phyloP scores from a whole-genome alignment of 2,113 vertebrate species.

The Urocolius indicus region DNA sequence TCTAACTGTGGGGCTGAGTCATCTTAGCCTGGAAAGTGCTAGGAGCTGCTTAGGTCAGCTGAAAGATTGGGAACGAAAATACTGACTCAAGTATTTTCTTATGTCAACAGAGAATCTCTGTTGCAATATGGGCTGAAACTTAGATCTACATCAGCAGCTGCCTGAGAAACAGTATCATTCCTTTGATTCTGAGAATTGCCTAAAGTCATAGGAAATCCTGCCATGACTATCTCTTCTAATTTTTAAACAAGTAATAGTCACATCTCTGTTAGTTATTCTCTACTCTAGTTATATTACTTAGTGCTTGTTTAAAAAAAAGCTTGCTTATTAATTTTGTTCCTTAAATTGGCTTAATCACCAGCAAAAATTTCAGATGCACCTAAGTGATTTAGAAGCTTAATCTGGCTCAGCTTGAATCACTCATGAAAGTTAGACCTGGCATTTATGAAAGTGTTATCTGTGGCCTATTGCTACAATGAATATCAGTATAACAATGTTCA shows the following conservation, averaged over 20 bases:
- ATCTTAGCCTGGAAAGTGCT: neutral
- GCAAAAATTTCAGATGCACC: neutral
- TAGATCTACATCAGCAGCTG: neutral
- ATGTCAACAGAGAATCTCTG: neutral
- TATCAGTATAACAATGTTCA: neutral
- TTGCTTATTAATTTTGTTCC: neutral
- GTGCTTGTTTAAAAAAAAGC: neutral
- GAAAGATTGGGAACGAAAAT: neutral
- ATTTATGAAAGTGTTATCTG: neutral
- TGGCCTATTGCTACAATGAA: neutral
- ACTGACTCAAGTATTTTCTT: neutral
- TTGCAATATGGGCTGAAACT: neutral
- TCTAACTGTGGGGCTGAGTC: slow-evolving; percentile 10
- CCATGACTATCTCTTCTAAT: neutral
- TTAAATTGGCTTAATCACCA: neutral
- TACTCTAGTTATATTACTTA: neutral
- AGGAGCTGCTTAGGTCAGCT: slow-evolving; percentile 15
- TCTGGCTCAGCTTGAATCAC: neutral
- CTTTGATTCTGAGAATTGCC: neutral
- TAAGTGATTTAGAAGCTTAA: neutral
- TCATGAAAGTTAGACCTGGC: neutral
- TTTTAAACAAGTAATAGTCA: neutral
- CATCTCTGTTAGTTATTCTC: neutral
- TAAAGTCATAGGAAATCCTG: neutral
- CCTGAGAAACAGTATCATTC: neutral